phyloP scores from a whole-genome alignment of 2,113 vertebrate species.

The Aspidoscelis tigris region DNA sequence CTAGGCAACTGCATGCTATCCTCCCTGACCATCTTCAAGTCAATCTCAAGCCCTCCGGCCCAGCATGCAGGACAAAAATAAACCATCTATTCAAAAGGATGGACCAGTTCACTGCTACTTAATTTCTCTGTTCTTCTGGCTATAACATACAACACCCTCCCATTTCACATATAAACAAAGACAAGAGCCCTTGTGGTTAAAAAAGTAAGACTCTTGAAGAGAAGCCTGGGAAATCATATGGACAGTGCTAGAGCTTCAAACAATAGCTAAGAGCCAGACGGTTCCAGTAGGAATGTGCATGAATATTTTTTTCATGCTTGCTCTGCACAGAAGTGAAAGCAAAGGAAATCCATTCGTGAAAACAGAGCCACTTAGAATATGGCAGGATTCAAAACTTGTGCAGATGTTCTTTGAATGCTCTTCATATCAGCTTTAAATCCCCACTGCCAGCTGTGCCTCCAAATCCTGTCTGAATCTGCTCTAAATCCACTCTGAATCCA shows the following conservation, averaged over 20 bases:
- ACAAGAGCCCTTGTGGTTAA: background rate
- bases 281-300: background rate
- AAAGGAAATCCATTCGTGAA: too few species aligned
- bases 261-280: background rate
- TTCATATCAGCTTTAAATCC: too few species aligned
- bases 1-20: slow-evolving; percentile 31
- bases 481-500: too few species aligned
- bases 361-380: too few species aligned
- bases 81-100: background rate
- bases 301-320: too few species aligned
- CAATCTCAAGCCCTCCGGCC: slow-evolving; percentile 5
- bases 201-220: background rate
- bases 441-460: too few species aligned
- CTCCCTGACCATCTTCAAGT: slow-evolving; percentile 26
- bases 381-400: too few species aligned
- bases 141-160: background rate
- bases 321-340: too few species aligned
- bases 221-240: too few species aligned
- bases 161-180: background rate
- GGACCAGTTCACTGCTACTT: background rate
- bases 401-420: too few species aligned
- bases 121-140: background rate
- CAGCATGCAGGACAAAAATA: slow-evolving; percentile 25
- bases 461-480: too few species aligned
- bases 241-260: background rate